Evolutionary conservation across 2,113 vertebrate genomes (phyloP).

Genomic region (Stegostoma tigrinum): DNA sequence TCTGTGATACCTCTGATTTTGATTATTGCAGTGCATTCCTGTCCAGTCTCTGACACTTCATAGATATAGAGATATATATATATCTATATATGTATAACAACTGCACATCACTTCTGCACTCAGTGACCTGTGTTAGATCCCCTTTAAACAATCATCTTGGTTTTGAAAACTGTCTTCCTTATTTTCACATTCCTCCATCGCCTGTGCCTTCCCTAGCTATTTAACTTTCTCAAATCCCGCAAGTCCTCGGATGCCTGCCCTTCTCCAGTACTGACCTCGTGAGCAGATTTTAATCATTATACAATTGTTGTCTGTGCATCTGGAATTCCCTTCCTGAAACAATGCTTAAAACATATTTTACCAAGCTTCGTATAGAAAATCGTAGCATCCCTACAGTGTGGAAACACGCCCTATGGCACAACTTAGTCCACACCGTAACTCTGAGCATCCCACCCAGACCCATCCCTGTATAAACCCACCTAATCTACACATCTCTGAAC

Average conservation of each 20-base stretch:
- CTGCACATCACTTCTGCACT: not conserved
- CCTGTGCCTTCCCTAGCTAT: no score
- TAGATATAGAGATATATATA: no score
- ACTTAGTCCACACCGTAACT: no score
- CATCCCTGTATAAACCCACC: no score
- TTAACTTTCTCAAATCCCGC: no score
- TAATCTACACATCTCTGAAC: no score
- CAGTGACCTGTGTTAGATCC: no score
- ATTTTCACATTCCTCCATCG: not conserved
- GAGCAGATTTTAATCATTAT: not conserved
- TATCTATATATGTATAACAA: no score
- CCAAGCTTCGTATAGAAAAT: not conserved
- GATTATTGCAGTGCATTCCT: not conserved
- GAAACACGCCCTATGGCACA: no score
- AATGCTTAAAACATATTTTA: not conserved
- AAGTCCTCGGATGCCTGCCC: no score
- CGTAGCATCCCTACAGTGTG: no score
- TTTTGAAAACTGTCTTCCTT: not conserved
- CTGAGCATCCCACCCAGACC: no score
- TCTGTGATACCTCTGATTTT: not conserved
- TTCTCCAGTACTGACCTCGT: not conserved
- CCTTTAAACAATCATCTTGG: not conserved
- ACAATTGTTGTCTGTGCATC: not conserved
- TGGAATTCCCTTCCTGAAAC: not conserved
- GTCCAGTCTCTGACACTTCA: not conserved